Conservation (phyloP, 2,113 vertebrate genomes). For the Cairina moschata region DNA sequence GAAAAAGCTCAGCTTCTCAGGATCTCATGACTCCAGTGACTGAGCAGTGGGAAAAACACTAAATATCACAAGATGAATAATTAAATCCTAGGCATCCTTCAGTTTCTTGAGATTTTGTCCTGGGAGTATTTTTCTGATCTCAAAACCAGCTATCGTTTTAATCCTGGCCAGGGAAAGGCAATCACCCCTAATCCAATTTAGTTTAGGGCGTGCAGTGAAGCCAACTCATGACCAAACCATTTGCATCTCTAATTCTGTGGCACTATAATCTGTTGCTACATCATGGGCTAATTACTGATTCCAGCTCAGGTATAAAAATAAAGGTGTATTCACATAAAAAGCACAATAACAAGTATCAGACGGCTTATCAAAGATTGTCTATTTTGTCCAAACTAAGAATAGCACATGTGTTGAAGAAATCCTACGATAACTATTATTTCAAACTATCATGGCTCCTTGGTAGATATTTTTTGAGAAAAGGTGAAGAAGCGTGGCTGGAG, state of each 20-base stretch:
- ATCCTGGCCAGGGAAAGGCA: not conserved
- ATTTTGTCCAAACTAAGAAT: not conserved
- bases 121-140: conserved; percentile 1
- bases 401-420: not conserved
- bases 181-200: not conserved
- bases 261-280: not conserved
- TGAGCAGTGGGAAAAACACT: not conserved
- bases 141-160: not conserved
- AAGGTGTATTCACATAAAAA: not conserved
- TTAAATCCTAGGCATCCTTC: conserved; percentile 24
- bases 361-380: not conserved
- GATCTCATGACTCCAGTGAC: not conserved
- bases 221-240: not conserved
- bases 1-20: not conserved
- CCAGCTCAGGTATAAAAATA: not conserved
- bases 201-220: not conserved
- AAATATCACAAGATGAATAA: conserved; percentile 19
- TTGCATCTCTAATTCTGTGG: conserved; percentile 3
- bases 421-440: not conserved
- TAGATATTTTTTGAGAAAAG: not conserved
- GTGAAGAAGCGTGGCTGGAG: not conserved
- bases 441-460: not conserved
- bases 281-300: not conserved
- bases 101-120: not conserved
- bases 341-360: not conserved